Base-by-base conservation (phyloP, 2,888 invertebrate species). In the Silvanus unidentatus region DNA sequence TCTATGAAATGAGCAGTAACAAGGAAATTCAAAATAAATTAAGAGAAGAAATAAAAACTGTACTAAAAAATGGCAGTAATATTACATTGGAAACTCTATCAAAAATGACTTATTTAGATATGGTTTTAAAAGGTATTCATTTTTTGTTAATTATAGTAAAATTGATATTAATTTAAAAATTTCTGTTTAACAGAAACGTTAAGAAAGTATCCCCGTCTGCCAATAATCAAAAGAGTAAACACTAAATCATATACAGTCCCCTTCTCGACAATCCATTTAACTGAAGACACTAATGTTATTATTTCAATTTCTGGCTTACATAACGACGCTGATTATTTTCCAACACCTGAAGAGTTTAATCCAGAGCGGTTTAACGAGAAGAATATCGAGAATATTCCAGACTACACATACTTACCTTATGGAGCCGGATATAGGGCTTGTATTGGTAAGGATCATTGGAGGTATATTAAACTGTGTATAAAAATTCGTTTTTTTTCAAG, bases 361-460 rank as follows among this genome's bases (percentile, higher is more conserved):
- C 50, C 50, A 8, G 47, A 49, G 4, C 15, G 50, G n/a, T 49
- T 49, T 27, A 44, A 5, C 12, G 28, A 30, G 9, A 43, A 45
- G 11, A 47, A 44, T 32, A 40, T 36, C 4, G 28, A 35, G 2
- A 14, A 22, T 4, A 39, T 42, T 12, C 16, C 39, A 15, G 27
- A 16, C 1, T 47, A 35, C 29, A 42, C 38, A 9, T 38, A 47
- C 30, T 5, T 50, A 4, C 47, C 47, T 2, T 50, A 47, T 29
- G 50, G 50, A 9, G 47, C 39, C 11, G 50, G 50, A 11, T 45
- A 44, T 8, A 22, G 50, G 11, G 37, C 27, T 37, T 50, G 50
- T 28, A 50, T 50, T 3, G 50, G 50, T 48, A 32, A 5, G 16
- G 27, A n/a, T n/a, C n/a, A n/a, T n/a, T n/a, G n/a, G n/a, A n/a